Evolutionary conservation across 1,140 invertebrate genomes (phyloP), one percentile per base, ranked within the genome.

Genomic region (Pogonomyrmex californicus): DNA sequence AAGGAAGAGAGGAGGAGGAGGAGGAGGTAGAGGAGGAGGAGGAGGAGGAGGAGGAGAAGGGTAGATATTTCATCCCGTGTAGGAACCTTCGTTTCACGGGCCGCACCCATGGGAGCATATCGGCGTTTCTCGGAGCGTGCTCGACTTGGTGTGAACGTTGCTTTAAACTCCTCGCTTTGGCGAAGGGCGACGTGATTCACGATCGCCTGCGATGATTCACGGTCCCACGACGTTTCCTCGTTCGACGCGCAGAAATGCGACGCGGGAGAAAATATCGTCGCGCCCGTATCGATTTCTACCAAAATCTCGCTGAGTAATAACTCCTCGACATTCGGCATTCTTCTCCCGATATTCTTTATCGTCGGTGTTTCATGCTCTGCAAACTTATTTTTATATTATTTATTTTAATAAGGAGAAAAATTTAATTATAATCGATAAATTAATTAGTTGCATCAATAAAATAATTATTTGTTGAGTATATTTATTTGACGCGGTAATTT

Each of bases 171-270:
- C 66, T 41, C 76, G 62, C 56, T 62, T 66, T 63, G 66, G 81
- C 90, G 89, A 88, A 88, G 90, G 88, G 86, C 86, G 85, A 88
- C 85, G 88, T 91, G 91, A 92, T 91, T 92, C 91, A 92, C 68
- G 91, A 90, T 86, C 79, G 85, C 65, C 68, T 65, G 30, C 87
- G 91, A 92, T 92, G 91, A 92, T 92, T 92, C 91, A 92, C 78
- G 71, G 78, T 63, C 51, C 30, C 36, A 68, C 86, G 79, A 83
- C 68, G 89, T 91, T 91, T 91, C 87, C 89, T 91, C 79, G 89
- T 91, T 87, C 79, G 87, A 87, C 90, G 89, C 56, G 77, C 23
- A 83, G 90, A 88, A 77, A 71, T 63, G 73, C 47, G 66, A 30
- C 78, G 83, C 73, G 70, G 17, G 86, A 71, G 62, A 79, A 86